Conservation (phyloP, 2,797 vertebrate genomes). For the Discoglossus pictus region DNA sequence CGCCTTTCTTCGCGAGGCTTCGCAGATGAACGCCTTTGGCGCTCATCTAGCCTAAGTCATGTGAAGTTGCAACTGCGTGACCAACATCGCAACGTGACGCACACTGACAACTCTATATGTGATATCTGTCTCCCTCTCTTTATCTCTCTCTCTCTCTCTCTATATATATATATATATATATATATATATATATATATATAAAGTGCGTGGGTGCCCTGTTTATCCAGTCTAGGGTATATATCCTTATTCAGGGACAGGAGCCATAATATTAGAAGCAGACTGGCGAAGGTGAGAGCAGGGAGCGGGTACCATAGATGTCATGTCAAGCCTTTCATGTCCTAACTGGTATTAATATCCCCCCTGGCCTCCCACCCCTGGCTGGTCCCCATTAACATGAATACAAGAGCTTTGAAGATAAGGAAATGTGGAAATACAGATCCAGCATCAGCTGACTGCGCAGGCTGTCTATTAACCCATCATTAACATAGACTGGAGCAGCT, state of each 20-base stretch:
- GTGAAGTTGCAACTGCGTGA: too few species aligned
- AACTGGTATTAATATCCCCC: constrained; percentile 32
- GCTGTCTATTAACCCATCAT: constrained; percentile 21
- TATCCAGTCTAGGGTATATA: not conserved
- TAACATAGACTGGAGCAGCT: constrained; percentile 7
- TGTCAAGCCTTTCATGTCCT: constrained; percentile 40
- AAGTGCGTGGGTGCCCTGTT: not conserved
- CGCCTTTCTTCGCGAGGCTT: too few species aligned
- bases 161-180: too few species aligned
- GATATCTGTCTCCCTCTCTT: too few species aligned
- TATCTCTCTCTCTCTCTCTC: too few species aligned
- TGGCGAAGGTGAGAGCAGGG: constrained; percentile 5
- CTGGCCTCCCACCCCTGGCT: not conserved
- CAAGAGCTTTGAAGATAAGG: constrained; percentile 43
- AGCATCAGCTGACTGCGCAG: not conserved
- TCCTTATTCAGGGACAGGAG: constrained; percentile 6
- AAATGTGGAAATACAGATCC: constrained; percentile 32
- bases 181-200: too few species aligned
- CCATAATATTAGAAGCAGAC: constrained; percentile 22
- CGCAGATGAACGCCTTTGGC: too few species aligned
- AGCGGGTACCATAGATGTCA: constrained; percentile 16
- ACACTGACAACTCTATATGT: too few species aligned
- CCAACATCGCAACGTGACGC: too few species aligned
- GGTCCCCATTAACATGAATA: constrained; percentile 27
- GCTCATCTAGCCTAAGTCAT: too few species aligned